Evolutionary conservation across 2,888 invertebrate species (phyloP), one percentile per base, ranked within the genome.

Genomic region (Drosophila hamatofila): DNA sequence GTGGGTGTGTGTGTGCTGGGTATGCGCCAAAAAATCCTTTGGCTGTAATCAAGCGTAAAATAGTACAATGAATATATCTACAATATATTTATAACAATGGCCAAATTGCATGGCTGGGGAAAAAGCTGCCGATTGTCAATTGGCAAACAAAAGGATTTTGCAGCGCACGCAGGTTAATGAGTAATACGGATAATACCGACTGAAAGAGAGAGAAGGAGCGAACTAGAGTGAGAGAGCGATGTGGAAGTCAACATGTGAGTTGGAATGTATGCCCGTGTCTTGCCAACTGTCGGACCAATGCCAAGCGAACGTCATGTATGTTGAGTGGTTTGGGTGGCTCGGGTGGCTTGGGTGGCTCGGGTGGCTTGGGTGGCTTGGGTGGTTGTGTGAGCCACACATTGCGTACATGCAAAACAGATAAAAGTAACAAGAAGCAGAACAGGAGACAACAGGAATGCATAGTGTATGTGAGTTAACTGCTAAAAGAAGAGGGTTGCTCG

Each of bases 31-130:
- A 76, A 80, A 81, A 75, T 77, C 82, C 79, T 78, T 80, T 83
- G 76, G 60, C 75, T 80, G 88, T 84, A 91, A 91, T 91, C 90
- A 91, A 85, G 90, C 88, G 87, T 78, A 89, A 91, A 91, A 89
- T 88, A 90, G 89, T 78, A 91, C 91, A 91, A 91, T 91, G 90
- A 90, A 89, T 86, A 86, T 83, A 86, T 86, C 81, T 84, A 80
- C 87, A 87, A 79, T 86, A 85, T 81, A 85, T 84, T 86, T 86
- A 89, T 80, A 81, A 88, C 88, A 88, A 88, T 91, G 86, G 78
- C 74, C 74, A 79, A 61, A 61, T 68, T 39, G 46, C 25, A 30
- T 18, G 49, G 88, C 48, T 68, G 75, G 78, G 72, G 71, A 54
- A 56, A 73, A 61, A 64, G 54, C 54, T 78, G 69, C 73, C 72